A percentile compares a stretch with the other conserved stretches of the same genome.
Conservation (phyloP, 2,113 vertebrate species). For the Psilopogon haemacephalus region DNA sequence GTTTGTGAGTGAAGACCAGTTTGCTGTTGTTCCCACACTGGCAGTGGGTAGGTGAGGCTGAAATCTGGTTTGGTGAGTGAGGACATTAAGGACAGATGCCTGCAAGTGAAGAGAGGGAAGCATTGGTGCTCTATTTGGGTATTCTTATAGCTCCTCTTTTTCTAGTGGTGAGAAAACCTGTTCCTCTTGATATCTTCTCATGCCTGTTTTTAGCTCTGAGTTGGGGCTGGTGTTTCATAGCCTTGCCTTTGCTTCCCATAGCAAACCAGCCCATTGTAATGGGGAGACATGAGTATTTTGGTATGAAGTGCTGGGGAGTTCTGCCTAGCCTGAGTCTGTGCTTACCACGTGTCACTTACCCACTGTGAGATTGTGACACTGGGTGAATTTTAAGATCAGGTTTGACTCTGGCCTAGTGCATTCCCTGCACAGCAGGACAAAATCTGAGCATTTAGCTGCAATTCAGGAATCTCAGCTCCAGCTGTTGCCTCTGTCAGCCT, state of each 20-base stretch:
- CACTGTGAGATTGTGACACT: not conserved
- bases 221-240: not conserved
- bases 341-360: not conserved
- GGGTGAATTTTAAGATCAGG: not conserved
- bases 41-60: not conserved
- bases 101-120: conserved; percentile 21
- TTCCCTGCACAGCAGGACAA: not conserved
- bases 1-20: not conserved
- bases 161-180: not conserved
- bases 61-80: not conserved
- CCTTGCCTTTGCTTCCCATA: not conserved
- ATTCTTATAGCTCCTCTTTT: not conserved
- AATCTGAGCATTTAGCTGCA: accelerated
- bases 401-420: not conserved
- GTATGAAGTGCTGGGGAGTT: not conserved
- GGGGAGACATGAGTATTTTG: not conserved
- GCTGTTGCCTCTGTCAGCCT: not conserved
- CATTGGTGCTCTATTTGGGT: not conserved
- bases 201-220: not conserved
- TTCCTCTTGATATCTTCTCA: not conserved
- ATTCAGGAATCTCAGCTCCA: not conserved
- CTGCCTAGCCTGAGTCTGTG: not conserved
- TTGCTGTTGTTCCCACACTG: not conserved
- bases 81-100: not conserved
- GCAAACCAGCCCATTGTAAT: not conserved